These are phyloP conservation scores for Rhinogobio ventralis DNA, from an alignment of 2,797 vertebrate genomes.

Conservation along the genomic window DNA sequence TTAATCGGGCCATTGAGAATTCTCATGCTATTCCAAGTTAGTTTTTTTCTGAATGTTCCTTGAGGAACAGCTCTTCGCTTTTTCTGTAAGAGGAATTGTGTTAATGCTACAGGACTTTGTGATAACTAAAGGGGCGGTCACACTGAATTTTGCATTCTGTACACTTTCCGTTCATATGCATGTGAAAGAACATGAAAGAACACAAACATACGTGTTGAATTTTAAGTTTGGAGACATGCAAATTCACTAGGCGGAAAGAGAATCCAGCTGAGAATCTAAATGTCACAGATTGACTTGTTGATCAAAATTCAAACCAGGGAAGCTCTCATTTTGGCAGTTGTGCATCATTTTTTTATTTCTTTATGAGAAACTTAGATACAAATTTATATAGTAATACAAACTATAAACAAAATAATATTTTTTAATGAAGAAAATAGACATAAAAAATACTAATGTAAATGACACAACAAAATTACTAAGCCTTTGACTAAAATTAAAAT, in stretches of 20 bases:
- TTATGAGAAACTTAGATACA: neutral
- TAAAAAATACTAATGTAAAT: neutral
- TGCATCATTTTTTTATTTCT: neutral
- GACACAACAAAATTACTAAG: neutral
- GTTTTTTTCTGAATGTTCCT: constrained; percentile 20
- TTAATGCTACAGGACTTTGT: neutral
- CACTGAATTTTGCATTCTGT: neutral
- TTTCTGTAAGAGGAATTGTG: constrained; percentile 12
- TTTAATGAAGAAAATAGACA: neutral
- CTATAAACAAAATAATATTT: neutral
- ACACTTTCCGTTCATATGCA: neutral
- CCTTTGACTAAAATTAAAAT: neutral
- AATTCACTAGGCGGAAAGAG: neutral
- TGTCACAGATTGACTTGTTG: neutral
- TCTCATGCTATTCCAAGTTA: constrained; percentile 29
- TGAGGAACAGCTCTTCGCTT: constrained; percentile 25
- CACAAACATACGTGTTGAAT: neutral
- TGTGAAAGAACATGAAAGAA: neutral
- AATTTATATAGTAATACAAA: neutral
- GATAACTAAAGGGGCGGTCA: neutral
- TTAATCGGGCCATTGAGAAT: constrained; percentile 38
- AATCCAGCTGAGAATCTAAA: neutral
- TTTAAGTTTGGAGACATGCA: neutral
- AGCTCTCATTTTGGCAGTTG: neutral
- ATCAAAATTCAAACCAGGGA: too few species aligned